These are phyloP conservation scores for Drosophila peninsularis DNA, from an alignment of 2,888 invertebrate species.

Conservation along the genomic window DNA sequence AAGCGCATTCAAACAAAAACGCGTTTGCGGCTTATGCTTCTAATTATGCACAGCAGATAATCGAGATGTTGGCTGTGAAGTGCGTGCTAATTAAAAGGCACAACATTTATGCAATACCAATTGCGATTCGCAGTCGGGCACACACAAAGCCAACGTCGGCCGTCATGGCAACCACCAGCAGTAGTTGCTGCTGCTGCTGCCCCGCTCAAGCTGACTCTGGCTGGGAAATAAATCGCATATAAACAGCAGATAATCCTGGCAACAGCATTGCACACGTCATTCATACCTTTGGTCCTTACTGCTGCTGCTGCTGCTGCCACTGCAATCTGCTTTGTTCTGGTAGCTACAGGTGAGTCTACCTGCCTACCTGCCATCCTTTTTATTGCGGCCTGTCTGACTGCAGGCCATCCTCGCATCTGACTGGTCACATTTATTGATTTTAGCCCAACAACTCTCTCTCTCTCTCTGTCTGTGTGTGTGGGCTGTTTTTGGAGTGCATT, in stretches of 20 bases:
- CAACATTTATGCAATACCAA: constrained; percentile 70
- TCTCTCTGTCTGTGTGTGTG: neutral
- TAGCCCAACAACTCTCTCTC: constrained; percentile 3
- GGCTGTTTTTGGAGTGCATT: constrained; percentile 36
- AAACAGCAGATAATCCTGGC: constrained; percentile 75
- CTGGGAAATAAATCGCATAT: constrained; percentile 72
- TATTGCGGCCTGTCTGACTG: constrained; percentile 1
- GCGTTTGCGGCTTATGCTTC: constrained; percentile 42
- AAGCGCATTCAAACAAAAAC: constrained; percentile 41
- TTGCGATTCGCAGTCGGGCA: constrained; percentile 28
- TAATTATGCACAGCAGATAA: constrained; percentile 54
- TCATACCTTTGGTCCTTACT: constrained; percentile 39
- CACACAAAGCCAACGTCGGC: constrained; percentile 59
- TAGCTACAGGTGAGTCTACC: constrained; percentile 49
- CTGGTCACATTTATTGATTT: constrained; percentile 52
- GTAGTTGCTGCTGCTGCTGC: neutral
- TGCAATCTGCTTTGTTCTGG: constrained; percentile 19
- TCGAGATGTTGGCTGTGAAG: constrained; percentile 40
- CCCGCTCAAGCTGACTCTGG: neutral
- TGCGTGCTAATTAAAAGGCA: constrained; percentile 75
- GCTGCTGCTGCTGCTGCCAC: constrained; percentile 1
- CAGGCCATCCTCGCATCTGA: constrained; percentile 30
- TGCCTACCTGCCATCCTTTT: neutral
- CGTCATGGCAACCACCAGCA: constrained; percentile 63
- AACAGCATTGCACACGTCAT: constrained; percentile 64